These are phyloP conservation scores for Hyalella azteca DNA, from an alignment of 2,888 invertebrate genomes.

Conservation along the genomic window DNA sequence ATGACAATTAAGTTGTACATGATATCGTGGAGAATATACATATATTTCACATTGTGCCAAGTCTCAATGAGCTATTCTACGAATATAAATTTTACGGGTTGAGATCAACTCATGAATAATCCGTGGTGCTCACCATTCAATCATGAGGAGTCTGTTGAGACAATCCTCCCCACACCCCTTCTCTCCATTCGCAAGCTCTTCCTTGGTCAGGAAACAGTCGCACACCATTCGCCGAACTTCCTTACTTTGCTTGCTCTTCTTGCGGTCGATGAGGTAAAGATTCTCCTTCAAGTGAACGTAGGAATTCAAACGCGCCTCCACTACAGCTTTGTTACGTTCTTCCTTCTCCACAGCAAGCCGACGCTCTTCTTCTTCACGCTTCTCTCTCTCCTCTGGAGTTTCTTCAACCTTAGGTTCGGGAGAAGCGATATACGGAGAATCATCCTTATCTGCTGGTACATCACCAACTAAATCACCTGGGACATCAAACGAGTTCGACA, in stretches of 20 bases:
- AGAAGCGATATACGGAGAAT: not conserved
- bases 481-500: no score
- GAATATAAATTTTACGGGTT: no score
- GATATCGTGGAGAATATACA: no score
- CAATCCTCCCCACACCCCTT: constrained; percentile 94
- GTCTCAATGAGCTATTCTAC: no score
- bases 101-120: no score
- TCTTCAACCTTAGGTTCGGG: constrained; percentile 35
- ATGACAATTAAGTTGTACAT: no score
- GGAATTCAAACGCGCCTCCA: constrained; percentile 47
- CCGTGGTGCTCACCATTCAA: constrained; percentile 96
- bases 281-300: constrained; percentile 48
- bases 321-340: constrained; percentile 41
- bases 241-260: constrained; percentile 67
- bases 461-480: no score
- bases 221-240: constrained; percentile 93
- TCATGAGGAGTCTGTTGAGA: constrained; percentile 94
- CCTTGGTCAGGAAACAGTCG: constrained; percentile 89
- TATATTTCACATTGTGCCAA: no score
- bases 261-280: constrained; percentile 48
- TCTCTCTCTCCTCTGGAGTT: constrained; percentile 34
- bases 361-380: not conserved
- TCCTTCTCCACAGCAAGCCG: constrained; percentile 33
- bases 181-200: constrained; percentile 83
- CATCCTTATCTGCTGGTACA: not conserved